Evolutionary conservation across 2,888 invertebrate genomes (phyloP).

Genomic region (Hirtodrosophila duncani): DNA sequence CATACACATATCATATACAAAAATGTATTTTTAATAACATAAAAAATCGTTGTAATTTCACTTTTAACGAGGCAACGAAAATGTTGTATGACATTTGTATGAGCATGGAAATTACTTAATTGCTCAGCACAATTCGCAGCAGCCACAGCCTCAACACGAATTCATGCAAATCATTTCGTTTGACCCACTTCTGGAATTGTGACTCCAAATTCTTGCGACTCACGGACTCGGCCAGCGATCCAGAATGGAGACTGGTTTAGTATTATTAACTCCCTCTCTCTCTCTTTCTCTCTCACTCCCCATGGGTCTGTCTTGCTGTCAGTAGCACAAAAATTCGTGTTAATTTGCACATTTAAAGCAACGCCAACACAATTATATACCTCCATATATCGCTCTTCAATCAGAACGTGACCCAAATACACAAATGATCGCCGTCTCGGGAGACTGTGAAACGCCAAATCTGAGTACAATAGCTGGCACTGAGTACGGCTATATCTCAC

Average conservation of each 20-base stretch:
- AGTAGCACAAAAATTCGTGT: conserved; percentile 59
- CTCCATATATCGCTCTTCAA: conserved; percentile 24
- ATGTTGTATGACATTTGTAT: conserved; percentile 41
- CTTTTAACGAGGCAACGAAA: conserved; percentile 60
- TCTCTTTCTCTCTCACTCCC: conserved; percentile 10
- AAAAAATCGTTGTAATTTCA: conserved; percentile 57
- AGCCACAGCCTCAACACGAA: conserved; percentile 2
- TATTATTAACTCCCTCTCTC: too few species aligned
- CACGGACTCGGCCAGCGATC: conserved; percentile 23
- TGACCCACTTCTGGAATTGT: conserved; percentile 48
- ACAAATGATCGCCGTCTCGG: conserved; percentile 47
- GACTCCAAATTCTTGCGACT: conserved; percentile 33
- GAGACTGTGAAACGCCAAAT: conserved; percentile 29
- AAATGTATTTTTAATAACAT: conserved; percentile 57
- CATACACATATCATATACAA: conserved; percentile 2
- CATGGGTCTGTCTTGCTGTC: conserved; percentile 14
- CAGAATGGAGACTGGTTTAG: conserved; percentile 7
- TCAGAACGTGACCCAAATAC: conserved; percentile 69
- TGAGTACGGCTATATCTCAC: neutral
- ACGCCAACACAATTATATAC: conserved; percentile 54
- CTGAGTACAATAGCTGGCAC: conserved; percentile 26
- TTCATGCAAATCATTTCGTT: conserved; percentile 63
- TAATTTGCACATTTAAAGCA: conserved; percentile 64
- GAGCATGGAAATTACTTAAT: conserved; percentile 66
- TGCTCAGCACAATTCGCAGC: conserved; percentile 21